These are phyloP conservation scores for Zapus hudsonius DNA, from an alignment of 2,113 vertebrate genomes.

Conservation along the genomic window DNA sequence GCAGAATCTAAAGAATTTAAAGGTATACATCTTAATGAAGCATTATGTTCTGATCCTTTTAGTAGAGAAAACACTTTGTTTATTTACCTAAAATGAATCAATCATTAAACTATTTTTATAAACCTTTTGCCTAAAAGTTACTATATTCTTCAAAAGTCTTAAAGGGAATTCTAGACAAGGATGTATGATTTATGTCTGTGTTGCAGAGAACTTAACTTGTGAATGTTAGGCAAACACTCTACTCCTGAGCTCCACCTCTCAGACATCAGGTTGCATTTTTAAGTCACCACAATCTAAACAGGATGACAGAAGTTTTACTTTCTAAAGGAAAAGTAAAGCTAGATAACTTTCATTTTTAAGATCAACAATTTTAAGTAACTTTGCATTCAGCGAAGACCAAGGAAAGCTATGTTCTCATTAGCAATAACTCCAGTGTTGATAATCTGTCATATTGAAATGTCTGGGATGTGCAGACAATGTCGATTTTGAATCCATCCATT, in stretches of 20 bases:
- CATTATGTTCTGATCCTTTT: neutral
- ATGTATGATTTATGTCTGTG: neutral
- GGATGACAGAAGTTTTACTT: neutral
- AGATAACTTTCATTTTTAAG: slow-evolving; percentile 18
- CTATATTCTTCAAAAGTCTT: neutral
- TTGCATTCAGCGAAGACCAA: neutral
- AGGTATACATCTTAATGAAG: neutral
- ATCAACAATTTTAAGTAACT: neutral
- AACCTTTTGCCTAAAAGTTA: neutral
- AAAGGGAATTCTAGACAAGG: neutral
- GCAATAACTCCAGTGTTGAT: neutral
- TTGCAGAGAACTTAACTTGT: neutral
- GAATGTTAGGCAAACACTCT: neutral
- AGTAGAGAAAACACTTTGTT: neutral
- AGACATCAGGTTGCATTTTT: neutral
- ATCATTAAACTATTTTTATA: neutral
- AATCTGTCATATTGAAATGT: neutral
- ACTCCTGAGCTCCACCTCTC: neutral
- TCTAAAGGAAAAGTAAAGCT: neutral
- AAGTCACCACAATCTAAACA: neutral
- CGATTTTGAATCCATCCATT: neutral
- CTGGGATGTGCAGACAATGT: neutral
- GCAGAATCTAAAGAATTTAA: neutral
- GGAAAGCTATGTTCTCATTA: neutral
- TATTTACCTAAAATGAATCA: slow-evolving; percentile 24